Evolutionary conservation across 2,797 vertebrate genomes (phyloP).

Genomic region (Xenentodon cancila): DNA sequence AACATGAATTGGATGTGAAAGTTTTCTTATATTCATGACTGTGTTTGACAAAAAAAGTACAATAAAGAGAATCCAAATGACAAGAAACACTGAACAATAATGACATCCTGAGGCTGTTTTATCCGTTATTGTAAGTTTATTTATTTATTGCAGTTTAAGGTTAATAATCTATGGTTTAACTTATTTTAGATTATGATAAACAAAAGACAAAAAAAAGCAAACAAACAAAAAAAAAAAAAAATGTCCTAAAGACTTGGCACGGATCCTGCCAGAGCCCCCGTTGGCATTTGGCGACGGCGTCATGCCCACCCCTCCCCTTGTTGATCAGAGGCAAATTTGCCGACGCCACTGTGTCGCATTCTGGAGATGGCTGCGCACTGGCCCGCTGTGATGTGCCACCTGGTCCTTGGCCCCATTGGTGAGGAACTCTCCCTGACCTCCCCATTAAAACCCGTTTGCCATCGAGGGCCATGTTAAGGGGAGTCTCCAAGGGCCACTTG

Average conservation of each 20-base stretch:
- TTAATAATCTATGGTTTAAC: background rate
- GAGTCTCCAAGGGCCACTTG: conserved; percentile 77
- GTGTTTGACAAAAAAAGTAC: too few species aligned
- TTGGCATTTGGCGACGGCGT: conserved; percentile 77
- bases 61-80: too few species aligned
- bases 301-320: conserved; percentile 61
- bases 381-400: conserved; percentile 83
- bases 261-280: conserved; percentile 49
- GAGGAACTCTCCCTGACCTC: conserved; percentile 81
- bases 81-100: too few species aligned
- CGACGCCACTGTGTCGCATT: conserved; percentile 88
- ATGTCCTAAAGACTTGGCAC: conserved; percentile 46
- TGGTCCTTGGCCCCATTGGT: conserved; percentile 75
- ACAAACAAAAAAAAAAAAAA: background rate
- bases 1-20: too few species aligned
- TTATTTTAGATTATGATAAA: conserved; percentile 1
- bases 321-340: conserved; percentile 81
- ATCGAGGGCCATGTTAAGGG: conserved; percentile 62
- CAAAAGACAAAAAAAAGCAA: too few species aligned
- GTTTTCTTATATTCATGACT: too few species aligned
- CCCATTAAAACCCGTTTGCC: conserved; percentile 78
- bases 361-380: conserved; percentile 81
- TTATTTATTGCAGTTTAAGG: background rate
- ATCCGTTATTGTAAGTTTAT: background rate
- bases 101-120: too few species aligned